phyloP scores from a whole-genome alignment of 2,888 invertebrate species.

The Oscheius sp. region DNA sequence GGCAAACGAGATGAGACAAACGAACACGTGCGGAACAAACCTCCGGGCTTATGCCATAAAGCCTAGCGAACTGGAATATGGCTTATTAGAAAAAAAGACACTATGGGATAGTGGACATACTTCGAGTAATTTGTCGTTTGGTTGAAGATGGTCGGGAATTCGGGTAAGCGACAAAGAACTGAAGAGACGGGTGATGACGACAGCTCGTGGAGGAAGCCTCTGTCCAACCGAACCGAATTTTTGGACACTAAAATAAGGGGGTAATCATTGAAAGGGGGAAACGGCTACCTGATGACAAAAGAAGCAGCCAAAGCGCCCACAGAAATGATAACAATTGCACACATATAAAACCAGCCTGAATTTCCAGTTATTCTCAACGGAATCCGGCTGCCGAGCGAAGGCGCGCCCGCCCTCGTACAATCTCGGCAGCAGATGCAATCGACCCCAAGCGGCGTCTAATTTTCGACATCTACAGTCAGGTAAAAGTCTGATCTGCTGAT shows the following conservation, averaged over 20 bases:
- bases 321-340: slow-evolving; percentile 46
- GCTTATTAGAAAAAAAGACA: not conserved
- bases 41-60: slow-evolving; percentile 25
- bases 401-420: not conserved
- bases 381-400: not conserved
- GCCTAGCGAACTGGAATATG: slow-evolving; percentile 31
- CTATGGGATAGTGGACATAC: not conserved
- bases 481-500: slow-evolving; percentile 59
- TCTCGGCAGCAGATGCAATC: not conserved
- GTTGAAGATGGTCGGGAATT: slow-evolving; percentile 33
- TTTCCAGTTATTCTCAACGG: no score
- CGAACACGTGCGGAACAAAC: slow-evolving; percentile 11
- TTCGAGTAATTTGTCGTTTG: slow-evolving; percentile 34
- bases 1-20: not conserved
- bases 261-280: no score
- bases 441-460: not conserved
- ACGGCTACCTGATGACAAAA: slow-evolving; percentile 38
- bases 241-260: slow-evolving; percentile 69
- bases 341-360: slow-evolving; percentile 47
- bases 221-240: slow-evolving; percentile 72
- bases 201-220: slow-evolving; percentile 61
- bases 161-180: slow-evolving; percentile 12
- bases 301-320: slow-evolving; percentile 45
- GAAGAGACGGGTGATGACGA: slow-evolving; percentile 23
- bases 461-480: slow-evolving; percentile 55